These are phyloP conservation scores for Archocentrus centrarchus DNA, from an alignment of 2,113 vertebrate genomes.

Conservation along the genomic window DNA sequence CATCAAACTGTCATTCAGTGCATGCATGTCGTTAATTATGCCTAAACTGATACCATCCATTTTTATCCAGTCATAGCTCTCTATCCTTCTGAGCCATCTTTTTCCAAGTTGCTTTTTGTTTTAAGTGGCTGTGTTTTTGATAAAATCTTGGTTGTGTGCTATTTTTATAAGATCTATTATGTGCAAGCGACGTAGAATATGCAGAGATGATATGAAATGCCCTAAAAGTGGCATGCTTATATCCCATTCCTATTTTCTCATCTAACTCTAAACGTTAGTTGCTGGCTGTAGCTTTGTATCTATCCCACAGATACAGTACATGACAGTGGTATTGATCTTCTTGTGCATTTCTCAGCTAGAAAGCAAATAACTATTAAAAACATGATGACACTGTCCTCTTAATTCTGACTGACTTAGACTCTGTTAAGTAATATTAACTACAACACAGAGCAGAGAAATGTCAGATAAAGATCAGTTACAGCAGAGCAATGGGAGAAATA, in stretches of 20 bases:
- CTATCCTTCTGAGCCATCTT: too few species aligned
- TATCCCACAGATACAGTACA: background rate
- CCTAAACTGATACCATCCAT: too few species aligned
- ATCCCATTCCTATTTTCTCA: background rate
- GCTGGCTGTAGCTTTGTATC: background rate
- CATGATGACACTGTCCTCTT: background rate
- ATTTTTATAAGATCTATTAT: background rate
- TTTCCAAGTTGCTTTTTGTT: background rate
- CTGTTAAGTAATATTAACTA: conserved; percentile 21
- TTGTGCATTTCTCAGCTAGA: background rate
- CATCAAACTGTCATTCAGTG: too few species aligned
- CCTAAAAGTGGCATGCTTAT: background rate
- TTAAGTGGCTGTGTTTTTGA: background rate
- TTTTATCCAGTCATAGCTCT: too few species aligned
- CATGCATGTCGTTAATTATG: too few species aligned
- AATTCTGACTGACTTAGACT: conserved; percentile 7
- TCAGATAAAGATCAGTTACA: conserved; percentile 43
- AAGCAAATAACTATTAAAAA: conserved; percentile 11
- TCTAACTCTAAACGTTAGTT: background rate
- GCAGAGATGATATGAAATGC: background rate
- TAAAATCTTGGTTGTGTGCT: background rate
- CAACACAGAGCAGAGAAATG: conserved; percentile 39
- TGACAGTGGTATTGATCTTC: background rate
- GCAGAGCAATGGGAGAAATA: conserved; percentile 57
- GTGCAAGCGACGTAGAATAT: background rate